A percentile compares a stretch with the other conserved stretches of the same genome.
These are phyloP conservation scores for Smutsia temminckii DNA, from an alignment of 2,797 vertebrate species.

Conservation along the genomic window DNA sequence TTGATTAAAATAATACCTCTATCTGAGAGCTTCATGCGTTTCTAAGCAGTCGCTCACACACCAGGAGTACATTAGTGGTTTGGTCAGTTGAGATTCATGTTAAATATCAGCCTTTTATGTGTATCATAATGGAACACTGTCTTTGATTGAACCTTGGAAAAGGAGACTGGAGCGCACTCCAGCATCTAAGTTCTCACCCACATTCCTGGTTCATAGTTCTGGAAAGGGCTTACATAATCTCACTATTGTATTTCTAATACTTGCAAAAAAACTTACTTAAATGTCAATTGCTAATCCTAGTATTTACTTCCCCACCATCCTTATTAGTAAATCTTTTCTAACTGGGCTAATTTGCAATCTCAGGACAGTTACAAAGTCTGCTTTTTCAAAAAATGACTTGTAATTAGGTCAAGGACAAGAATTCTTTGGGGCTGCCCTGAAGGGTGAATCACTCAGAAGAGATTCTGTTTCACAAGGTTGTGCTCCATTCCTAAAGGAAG, in stretches of 20 bases:
- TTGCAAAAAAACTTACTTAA: conserved; percentile 69
- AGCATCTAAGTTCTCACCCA: neutral
- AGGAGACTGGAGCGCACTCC: neutral
- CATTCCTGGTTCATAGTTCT: neutral
- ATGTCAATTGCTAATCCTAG: conserved; percentile 64
- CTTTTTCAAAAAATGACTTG: conserved; percentile 67
- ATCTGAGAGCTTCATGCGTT: neutral
- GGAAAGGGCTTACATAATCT: conserved; percentile 50
- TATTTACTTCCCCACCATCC: conserved; percentile 59
- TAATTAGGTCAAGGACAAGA: conserved; percentile 81
- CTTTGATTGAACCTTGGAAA: neutral
- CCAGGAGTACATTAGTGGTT: neutral
- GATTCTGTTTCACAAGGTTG: neutral
- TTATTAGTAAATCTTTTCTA: conserved; percentile 79
- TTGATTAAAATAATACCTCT: conserved; percentile 18
- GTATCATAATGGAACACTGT: neutral
- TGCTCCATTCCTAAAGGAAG: conserved; percentile 36
- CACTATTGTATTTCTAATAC: conserved; percentile 67
- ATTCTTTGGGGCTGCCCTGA: conserved; percentile 49
- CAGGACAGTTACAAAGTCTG: conserved; percentile 72
- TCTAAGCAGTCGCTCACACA: neutral
- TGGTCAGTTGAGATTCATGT: conserved; percentile 20
- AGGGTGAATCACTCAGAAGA: conserved; percentile 55
- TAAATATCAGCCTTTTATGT: conserved; percentile 24
- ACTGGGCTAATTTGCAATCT: conserved; percentile 82